Evolutionary conservation across 2,113 vertebrate species (phyloP), one percentile per base, ranked within the genome.

Genomic region (Syngnathus scovelli): DNA sequence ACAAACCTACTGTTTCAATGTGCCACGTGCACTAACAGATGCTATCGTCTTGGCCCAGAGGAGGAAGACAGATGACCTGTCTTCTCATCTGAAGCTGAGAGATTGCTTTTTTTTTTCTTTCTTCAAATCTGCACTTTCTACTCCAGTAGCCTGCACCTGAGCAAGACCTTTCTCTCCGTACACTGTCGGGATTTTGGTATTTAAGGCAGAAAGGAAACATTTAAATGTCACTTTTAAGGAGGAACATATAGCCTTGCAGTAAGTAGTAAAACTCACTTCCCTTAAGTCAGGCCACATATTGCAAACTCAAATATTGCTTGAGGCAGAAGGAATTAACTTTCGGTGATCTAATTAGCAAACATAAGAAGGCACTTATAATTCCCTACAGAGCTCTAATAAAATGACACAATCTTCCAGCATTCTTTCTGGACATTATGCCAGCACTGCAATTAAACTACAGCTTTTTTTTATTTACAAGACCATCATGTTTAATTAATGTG

Each of bases 11-110:
- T 78, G 68, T 85, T 83, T 74, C 76, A 77, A 83, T 76, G 71
- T 83, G 77, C 87, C 87, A 88, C 87, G 86, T 91, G 88, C 79
- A 74, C 78, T 73, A 87, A 87, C 89, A 90, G 89, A 89, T 91
- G 90, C 82, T 87, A 86, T 87, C 74, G 19, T 80, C 74, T 75
- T 75, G 63, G 80, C 82, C 86, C 78, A 69, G 78, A 90, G 78
- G 87, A 83, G 76, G 83, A 89, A 89, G 90, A 90, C 81, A 70
- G 86, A 92, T 66, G 87, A 90, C 85, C 90, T 90, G 90, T 87
- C 88, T 86, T 75, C 79, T 76, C 75, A 81, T 82, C 75, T 88
- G 85, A 88, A 80, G 81, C 82, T 88, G 88, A 90, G 86, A 83
- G 85, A 89, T 89, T 86, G 77, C 80, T 61, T 79, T 72, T 79